Conservation (phyloP, 2,113 vertebrate genomes). For the Alexandromys fortis region DNA sequence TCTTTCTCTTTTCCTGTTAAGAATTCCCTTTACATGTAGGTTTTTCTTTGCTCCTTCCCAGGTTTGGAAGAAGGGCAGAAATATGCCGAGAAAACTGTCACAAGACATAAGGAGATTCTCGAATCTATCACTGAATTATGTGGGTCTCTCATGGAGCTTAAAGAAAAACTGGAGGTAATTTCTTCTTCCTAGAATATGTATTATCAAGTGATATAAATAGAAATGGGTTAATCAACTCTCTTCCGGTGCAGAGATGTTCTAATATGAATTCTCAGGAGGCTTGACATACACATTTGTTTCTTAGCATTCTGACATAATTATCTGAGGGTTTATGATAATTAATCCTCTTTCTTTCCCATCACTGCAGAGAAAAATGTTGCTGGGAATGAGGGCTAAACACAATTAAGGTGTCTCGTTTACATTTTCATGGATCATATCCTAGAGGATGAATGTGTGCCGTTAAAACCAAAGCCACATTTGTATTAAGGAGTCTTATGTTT, state of each 20-base stretch:
- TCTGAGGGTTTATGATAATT: constrained; percentile 69
- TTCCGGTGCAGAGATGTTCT: constrained; percentile 58
- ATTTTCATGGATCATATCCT: constrained; percentile 61
- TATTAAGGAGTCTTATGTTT: constrained; percentile 55
- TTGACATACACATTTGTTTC: constrained; percentile 63
- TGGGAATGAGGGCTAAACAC: constrained; percentile 45
- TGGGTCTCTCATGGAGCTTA: constrained; percentile 88
- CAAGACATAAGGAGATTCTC: constrained; percentile 91
- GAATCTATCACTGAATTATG: constrained; percentile 91
- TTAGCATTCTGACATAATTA: constrained; percentile 68
- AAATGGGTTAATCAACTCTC: constrained; percentile 68
- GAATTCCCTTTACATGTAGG: constrained; percentile 33
- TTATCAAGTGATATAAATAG: constrained; percentile 49
- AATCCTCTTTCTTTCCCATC: constrained; percentile 72
- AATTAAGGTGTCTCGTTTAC: constrained; percentile 64
- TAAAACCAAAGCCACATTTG: constrained; percentile 55
- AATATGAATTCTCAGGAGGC: constrained; percentile 53
- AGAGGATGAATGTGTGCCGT: constrained; percentile 46
- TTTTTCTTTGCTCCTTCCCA: constrained; percentile 74
- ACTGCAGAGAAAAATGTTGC: constrained; percentile 57
- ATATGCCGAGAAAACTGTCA: constrained; percentile 89
- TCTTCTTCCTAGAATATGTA: constrained; percentile 49
- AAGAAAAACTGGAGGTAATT: constrained; percentile 90
- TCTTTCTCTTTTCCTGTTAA: neutral
- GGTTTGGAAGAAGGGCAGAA: constrained; percentile 92